phyloP scores from a whole-genome alignment of 92 coral and sea anemone species.

The Porites rus region DNA sequence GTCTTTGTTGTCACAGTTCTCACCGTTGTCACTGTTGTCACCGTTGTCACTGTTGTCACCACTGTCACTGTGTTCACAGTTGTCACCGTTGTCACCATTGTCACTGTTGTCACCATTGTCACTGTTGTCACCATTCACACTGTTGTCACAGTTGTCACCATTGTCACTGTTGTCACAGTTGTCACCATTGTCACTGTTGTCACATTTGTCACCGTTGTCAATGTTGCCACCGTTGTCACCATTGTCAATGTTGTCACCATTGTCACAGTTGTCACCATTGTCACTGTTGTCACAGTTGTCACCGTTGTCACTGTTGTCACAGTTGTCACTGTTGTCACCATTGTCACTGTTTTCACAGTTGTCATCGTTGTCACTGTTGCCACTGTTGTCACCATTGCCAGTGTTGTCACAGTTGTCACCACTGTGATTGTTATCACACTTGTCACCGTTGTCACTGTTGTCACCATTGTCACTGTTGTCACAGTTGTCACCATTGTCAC shows the following conservation, averaged over 20 bases:
- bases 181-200: no score
- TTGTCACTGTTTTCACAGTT: accelerated
- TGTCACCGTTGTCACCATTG: no score
- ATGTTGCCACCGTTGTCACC: accelerated
- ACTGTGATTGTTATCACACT: accelerated
- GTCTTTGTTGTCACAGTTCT: no score
- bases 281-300: accelerated
- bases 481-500: accelerated
- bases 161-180: no score
- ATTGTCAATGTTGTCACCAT: accelerated
- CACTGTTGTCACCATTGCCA: accelerated
- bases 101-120: no score
- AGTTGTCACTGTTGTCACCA: accelerated
- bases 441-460: accelerated
- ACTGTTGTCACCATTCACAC: no score
- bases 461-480: accelerated
- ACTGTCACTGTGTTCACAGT: no score
- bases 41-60: no score
- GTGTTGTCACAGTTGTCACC: accelerated
- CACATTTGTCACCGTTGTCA: no score
- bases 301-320: accelerated
- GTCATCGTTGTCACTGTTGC: accelerated
- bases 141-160: no score
- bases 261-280: accelerated
- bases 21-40: no score